Evolutionary conservation across 92 coral and sea anemone genomes (phyloP), one percentile per base, ranked within the genome.

Genomic region (Virgularia gustaviana): DNA sequence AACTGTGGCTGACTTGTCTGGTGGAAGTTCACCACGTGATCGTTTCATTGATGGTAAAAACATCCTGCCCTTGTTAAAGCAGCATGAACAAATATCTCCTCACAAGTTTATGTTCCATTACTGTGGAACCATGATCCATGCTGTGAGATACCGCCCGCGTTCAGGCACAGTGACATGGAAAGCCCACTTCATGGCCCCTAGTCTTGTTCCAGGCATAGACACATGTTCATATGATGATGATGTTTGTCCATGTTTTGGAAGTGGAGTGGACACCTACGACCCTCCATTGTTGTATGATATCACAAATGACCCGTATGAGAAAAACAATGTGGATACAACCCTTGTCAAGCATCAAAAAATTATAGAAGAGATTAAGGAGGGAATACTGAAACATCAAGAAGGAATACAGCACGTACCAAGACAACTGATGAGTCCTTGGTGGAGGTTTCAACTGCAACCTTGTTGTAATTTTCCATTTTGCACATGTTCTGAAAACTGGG

Each of bases 381-480:
- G 86, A 34, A 77, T 86, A 24, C 22, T 47, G 13, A 57, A 30
- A 2, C 96, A 89, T 67, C 42, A 57, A 31, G 57, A 47, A 9
- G 39, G 73, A 22, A 58, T 89, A 9, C 42, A 73, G 8, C 42
- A 59, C 28, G 96, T 89, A 13, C 87, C 87, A 6, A 68, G 54
- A 39, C 87, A 89, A 36, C 65, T 89, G 36, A 83, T 53, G 42
- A 13, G 31, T 32, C 79, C 83, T 32, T 67, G 51, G 27, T 35
- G 76, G 31, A 36, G 49, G 9, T 33, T 86, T 12, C 16, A 36
- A 16, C 57, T 77, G 51, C 91, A 87, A 64, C 66, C 74, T 51
- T 89, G 96, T 54, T 89, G 96, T 61, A 89, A 87, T 49, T 85
- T 55, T 30, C 96, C 96, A 12, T 87, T 63, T 47, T 89, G 96